Conservation (phyloP, 2,888 invertebrate genomes). For the Sceliomorpha sp. region DNA sequence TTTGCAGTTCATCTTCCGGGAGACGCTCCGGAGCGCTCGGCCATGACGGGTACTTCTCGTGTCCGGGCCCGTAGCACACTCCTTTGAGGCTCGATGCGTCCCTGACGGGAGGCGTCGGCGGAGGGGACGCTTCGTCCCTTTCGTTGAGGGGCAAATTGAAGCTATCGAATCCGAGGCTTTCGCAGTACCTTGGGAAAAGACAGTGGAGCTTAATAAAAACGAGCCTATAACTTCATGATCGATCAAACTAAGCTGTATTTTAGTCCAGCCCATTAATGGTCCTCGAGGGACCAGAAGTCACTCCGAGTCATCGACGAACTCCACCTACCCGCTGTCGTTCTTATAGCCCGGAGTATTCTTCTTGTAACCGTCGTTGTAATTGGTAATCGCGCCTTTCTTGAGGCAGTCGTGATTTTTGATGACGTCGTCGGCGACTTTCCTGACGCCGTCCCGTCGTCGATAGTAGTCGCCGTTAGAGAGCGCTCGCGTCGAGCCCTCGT, state of each 20-base stretch:
- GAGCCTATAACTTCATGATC: slow-evolving; percentile 5
- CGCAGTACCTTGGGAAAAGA: slow-evolving; percentile 72
- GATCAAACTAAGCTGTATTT: background rate
- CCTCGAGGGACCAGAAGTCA: too few species aligned
- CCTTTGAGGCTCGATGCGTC: slow-evolving; percentile 86
- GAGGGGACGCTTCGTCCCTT: slow-evolving; percentile 82
- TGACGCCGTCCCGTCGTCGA: slow-evolving; percentile 58
- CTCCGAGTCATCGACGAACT: too few species aligned
- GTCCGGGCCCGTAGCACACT: slow-evolving; percentile 85
- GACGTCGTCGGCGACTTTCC: slow-evolving; percentile 54
- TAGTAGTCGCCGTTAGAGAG: slow-evolving; percentile 60
- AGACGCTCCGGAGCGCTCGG: slow-evolving; percentile 84
- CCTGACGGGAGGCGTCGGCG: slow-evolving; percentile 84
- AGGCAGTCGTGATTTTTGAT: slow-evolving; percentile 60
- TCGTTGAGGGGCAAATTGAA: slow-evolving; percentile 76
- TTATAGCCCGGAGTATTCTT: slow-evolving; percentile 78
- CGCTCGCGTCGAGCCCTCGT: slow-evolving; percentile 69
- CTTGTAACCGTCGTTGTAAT: slow-evolving; percentile 76
- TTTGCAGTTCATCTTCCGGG: slow-evolving; percentile 78
- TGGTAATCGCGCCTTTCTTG: slow-evolving; percentile 70
- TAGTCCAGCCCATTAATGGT: too few species aligned
- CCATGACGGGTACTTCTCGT: slow-evolving; percentile 89
- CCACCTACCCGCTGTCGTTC: slow-evolving; percentile 78
- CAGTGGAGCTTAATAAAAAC: background rate
- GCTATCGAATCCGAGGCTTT: slow-evolving; percentile 78